Evolutionary conservation across 2,797 vertebrate species (phyloP).

Genomic region (Notamacropus eugenii): DNA sequence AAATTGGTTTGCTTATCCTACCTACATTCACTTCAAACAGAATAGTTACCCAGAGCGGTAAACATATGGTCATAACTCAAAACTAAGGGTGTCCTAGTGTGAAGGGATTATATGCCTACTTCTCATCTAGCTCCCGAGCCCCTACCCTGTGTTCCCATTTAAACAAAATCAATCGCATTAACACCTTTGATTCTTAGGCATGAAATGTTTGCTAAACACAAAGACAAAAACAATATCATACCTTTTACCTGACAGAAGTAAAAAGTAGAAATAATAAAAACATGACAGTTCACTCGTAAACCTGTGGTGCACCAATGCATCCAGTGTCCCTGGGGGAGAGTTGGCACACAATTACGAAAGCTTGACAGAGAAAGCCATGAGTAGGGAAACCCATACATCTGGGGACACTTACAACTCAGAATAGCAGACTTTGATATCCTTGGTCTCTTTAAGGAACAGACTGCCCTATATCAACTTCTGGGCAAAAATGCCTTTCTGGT

Average conservation of each 20-base stretch:
- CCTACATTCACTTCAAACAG: not conserved
- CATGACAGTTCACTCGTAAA: not conserved
- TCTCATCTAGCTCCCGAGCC: not conserved
- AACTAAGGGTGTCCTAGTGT: not conserved
- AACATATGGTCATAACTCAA: not conserved
- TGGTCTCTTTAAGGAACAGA: not conserved
- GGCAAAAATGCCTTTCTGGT: not conserved
- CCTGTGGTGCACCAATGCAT: not conserved
- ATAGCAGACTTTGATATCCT: not conserved
- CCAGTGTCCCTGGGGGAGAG: not conserved
- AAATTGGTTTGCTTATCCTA: not conserved
- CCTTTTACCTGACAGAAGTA: not conserved
- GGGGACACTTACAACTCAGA: not conserved
- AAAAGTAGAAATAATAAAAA: not conserved
- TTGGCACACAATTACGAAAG: not conserved
- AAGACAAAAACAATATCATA: not conserved
- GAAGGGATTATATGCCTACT: not conserved
- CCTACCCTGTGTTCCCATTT: not conserved
- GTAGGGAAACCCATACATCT: not conserved
- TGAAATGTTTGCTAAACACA: not conserved
- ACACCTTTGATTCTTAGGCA: not conserved
- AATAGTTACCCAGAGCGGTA: not conserved
- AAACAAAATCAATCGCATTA: not conserved
- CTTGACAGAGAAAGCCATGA: not conserved
- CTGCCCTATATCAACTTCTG: not conserved